Conservation (phyloP, 2,888 invertebrate species). For the Temnothorax rugatulus region DNA sequence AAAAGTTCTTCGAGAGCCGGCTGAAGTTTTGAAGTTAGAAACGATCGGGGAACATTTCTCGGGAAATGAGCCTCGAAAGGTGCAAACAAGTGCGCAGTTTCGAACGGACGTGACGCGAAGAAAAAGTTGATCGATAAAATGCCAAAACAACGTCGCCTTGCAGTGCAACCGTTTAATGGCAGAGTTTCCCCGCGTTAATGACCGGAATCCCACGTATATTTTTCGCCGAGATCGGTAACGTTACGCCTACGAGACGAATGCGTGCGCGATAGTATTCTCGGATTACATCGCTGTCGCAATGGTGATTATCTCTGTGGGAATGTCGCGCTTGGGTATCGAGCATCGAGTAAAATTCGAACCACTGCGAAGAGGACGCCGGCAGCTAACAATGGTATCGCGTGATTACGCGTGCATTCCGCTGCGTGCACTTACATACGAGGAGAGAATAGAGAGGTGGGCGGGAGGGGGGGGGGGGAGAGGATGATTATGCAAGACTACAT, state of each 20-base stretch:
- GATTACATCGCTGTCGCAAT: constrained; percentile 52
- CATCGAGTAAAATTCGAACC: constrained; percentile 59
- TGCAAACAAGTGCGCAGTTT: constrained; percentile 24
- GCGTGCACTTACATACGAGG: constrained; percentile 14
- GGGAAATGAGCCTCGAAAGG: not conserved
- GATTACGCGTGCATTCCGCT: constrained; percentile 32
- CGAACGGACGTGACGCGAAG: not conserved
- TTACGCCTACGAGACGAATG: not conserved
- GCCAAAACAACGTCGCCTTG: constrained; percentile 16
- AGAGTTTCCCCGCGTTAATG: not conserved
- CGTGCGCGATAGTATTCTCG: constrained; percentile 34
- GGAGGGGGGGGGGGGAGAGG: not conserved
- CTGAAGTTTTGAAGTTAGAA: not conserved
- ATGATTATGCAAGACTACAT: constrained; percentile 44
- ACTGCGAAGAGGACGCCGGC: constrained; percentile 36
- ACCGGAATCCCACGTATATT: constrained; percentile 24
- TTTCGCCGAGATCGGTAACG: constrained; percentile 17
- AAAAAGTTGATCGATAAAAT: constrained; percentile 23
- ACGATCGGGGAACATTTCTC: not conserved
- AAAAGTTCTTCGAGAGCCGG: not conserved
- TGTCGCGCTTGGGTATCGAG: constrained; percentile 40
- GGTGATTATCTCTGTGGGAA: constrained; percentile 44
- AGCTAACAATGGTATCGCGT: constrained; percentile 56
- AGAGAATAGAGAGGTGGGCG: constrained; percentile 7
- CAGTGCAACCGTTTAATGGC: constrained; percentile 10